These are phyloP conservation scores for Cyaniris semiargus DNA, from an alignment of 2,888 invertebrate species.

Conservation along the genomic window DNA sequence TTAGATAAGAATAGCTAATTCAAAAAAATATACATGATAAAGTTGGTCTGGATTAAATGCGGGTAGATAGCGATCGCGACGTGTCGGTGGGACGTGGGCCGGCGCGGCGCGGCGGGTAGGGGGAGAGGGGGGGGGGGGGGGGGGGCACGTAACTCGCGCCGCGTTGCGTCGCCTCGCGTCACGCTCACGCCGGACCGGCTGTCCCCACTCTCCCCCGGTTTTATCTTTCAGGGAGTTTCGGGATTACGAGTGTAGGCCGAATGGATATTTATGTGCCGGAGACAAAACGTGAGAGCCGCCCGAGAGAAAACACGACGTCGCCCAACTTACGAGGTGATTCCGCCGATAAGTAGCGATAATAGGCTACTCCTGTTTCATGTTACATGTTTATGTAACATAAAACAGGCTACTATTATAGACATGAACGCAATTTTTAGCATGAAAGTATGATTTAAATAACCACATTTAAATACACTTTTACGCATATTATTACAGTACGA, in stretches of 20 bases:
- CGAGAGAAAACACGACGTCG: background rate
- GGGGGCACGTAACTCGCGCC: background rate
- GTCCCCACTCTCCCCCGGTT: conserved; percentile 6
- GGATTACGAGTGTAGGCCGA: conserved; percentile 2
- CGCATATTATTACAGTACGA: background rate
- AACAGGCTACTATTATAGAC: too few species aligned
- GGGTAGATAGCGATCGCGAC: conserved; percentile 5
- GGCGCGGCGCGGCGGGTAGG: too few species aligned
- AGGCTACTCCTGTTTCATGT: background rate
- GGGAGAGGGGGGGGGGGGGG: too few species aligned
- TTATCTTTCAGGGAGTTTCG: conserved; percentile 12
- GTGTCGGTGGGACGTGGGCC: background rate
- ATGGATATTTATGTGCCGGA: conserved; percentile 20
- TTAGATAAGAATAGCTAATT: background rate
- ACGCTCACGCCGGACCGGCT: background rate
- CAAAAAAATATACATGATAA: background rate
- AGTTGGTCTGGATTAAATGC: background rate
- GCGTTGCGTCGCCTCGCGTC: background rate
- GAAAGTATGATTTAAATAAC: too few species aligned
- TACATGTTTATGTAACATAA: background rate
- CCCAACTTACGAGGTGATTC: background rate
- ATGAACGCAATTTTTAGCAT: too few species aligned
- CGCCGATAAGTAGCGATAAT: background rate
- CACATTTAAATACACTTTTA: background rate
- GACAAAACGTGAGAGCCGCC: conserved; percentile 9